These are phyloP conservation scores for Ictalurus punctatus DNA, from an alignment of 2,113 vertebrate species.

Conservation along the genomic window DNA sequence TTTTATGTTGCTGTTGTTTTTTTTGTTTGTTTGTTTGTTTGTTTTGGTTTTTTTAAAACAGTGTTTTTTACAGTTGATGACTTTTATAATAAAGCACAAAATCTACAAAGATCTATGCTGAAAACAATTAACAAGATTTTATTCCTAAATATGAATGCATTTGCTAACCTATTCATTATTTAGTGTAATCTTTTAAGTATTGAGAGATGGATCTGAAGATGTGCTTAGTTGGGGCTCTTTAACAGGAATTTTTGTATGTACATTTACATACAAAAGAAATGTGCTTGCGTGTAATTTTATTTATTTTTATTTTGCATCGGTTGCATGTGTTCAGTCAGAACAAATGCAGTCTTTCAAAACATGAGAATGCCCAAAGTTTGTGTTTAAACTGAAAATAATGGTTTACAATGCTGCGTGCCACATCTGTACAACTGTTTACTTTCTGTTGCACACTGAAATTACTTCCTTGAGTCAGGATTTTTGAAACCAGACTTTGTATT, in stretches of 20 bases:
- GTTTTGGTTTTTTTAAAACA: not conserved
- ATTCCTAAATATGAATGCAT: not conserved
- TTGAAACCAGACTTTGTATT: constrained; percentile 11
- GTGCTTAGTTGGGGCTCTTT: not conserved
- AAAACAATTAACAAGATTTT: not conserved
- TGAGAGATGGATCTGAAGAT: not conserved
- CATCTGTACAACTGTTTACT: constrained; percentile 19
- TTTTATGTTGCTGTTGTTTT: too few species aligned
- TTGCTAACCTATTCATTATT: not conserved
- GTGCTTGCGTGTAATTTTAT: not conserved
- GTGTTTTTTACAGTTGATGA: not conserved
- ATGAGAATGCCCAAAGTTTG: not conserved
- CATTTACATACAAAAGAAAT: not conserved
- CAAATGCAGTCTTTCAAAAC: not conserved
- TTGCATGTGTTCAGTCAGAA: not conserved
- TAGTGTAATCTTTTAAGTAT: not conserved
- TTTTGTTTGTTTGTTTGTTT: too few species aligned
- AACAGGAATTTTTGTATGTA: not conserved
- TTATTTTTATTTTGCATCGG: too few species aligned
- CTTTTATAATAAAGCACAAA: not conserved
- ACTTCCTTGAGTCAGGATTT: constrained; percentile 15
- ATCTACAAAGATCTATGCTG: not conserved
- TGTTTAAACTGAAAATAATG: not conserved
- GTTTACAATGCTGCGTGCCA: not conserved
- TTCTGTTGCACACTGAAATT: constrained; percentile 10